phyloP scores from a whole-genome alignment of 2,797 vertebrate genomes.

The Cichlasoma orientale region DNA sequence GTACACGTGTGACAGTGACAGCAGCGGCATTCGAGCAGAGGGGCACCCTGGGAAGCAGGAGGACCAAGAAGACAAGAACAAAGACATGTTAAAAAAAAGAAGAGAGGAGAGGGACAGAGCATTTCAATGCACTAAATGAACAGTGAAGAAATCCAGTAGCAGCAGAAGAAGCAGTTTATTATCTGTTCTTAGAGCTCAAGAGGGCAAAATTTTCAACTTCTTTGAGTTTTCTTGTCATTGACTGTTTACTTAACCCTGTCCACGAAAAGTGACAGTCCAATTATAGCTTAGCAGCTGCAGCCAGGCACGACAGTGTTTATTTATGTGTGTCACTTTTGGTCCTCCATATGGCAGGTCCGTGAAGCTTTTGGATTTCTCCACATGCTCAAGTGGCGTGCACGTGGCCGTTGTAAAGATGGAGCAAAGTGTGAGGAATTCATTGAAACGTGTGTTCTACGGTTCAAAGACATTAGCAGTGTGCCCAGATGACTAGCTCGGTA shows the following conservation, averaged over 20 bases:
- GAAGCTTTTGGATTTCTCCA: conserved; percentile 22
- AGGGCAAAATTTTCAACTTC: not conserved
- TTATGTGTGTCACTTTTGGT: not conserved
- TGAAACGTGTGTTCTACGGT: not conserved
- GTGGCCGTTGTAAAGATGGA: conserved; percentile 11
- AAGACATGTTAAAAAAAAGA: conserved; percentile 73
- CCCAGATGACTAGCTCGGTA: not conserved
- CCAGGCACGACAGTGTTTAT: not conserved
- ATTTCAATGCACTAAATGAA: conserved; percentile 79
- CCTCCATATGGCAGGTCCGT: not conserved
- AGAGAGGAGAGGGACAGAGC: conserved; percentile 54
- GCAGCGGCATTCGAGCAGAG: conserved; percentile 92
- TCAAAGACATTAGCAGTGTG: not conserved
- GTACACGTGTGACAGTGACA: conserved; percentile 98
- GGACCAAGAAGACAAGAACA: conserved; percentile 78
- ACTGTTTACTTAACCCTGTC: not conserved
- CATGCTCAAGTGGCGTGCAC: conserved; percentile 11
- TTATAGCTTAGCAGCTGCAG: not conserved
- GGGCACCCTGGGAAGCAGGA: conserved; percentile 89
- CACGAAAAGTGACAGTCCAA: not conserved
- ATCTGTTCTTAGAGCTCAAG: conserved; percentile 11
- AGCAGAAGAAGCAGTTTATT: conserved; percentile 19
- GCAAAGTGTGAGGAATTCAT: not conserved
- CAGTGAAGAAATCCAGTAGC: conserved; percentile 30
- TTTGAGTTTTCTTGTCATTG: not conserved